These are phyloP conservation scores for Pristionchus maxplancki DNA, from an alignment of 2,888 invertebrate species.

Conservation along the genomic window DNA sequence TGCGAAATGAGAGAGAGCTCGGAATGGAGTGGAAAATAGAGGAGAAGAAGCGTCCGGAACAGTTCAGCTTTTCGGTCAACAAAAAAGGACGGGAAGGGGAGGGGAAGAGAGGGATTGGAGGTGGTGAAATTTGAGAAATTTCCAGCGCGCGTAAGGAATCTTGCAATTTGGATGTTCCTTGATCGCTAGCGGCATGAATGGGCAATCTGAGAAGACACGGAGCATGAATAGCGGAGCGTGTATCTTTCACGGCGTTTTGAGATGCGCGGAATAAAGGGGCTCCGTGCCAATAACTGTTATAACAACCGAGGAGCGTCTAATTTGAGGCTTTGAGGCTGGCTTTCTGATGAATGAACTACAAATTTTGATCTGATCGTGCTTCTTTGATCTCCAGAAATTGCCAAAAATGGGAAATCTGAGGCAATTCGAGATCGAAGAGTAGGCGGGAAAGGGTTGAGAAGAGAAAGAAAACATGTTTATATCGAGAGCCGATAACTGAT, in stretches of 20 bases:
- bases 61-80: conserved; percentile 47
- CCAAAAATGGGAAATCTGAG: background rate
- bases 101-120: background rate
- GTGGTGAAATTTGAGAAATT: conserved; percentile 34
- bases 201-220: background rate
- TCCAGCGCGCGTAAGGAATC: background rate
- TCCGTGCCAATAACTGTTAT: background rate
- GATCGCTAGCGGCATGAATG: background rate
- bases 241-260: too few species aligned
- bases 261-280: background rate
- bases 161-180: background rate
- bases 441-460: background rate
- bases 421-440: background rate
- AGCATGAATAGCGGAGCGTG: too few species aligned
- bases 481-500: conserved; percentile 20
- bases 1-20: background rate
- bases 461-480: conserved; percentile 34
- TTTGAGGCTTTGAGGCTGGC: too few species aligned
- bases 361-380: background rate
- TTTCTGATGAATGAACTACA: background rate
- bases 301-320: background rate
- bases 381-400: too few species aligned
- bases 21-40: conserved; percentile 6
- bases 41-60: conserved; percentile 23
- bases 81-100: conserved; percentile 22